phyloP scores from a whole-genome alignment of 1,140 invertebrate genomes.

The Drosophila nebulosa region DNA sequence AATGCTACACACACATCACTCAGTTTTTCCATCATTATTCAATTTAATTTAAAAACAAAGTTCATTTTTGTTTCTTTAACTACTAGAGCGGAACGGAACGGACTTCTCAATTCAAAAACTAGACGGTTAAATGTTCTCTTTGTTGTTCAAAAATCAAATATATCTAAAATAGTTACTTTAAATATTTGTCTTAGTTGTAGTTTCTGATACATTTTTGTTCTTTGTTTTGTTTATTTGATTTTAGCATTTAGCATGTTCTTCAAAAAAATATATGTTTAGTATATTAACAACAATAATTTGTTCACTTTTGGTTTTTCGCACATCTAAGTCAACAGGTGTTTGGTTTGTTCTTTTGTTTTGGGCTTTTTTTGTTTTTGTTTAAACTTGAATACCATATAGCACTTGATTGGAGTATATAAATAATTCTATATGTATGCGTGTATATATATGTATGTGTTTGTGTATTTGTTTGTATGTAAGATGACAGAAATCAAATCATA shows the following conservation, averaged over 20 bases:
- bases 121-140: not conserved
- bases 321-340: slow-evolving; percentile 44
- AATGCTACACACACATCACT: slow-evolving; percentile 35
- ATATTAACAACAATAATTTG: slow-evolving; percentile 10
- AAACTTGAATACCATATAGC: slow-evolving; percentile 50
- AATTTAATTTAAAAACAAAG: not conserved
- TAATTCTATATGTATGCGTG: slow-evolving; percentile 15
- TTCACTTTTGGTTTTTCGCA: not conserved
- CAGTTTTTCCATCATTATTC: slow-evolving; percentile 11
- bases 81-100: slow-evolving; percentile 21
- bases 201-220: not conserved
- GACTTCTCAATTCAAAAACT: not conserved
- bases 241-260: slow-evolving; percentile 23
- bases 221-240: not conserved
- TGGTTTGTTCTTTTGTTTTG: not conserved
- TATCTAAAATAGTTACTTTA: not conserved
- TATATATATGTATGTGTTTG: slow-evolving; percentile 1
- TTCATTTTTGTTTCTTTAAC: not conserved
- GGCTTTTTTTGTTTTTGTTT: slow-evolving; percentile 9
- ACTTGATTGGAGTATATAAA: slow-evolving; percentile 56
- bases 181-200: not conserved
- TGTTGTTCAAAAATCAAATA: not conserved
- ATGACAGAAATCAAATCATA: slow-evolving; percentile 5
- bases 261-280: slow-evolving; percentile 33
- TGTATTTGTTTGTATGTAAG: not conserved